These are phyloP conservation scores for Coenonympha glycerion DNA, from an alignment of 2,888 invertebrate genomes.

Conservation along the genomic window DNA sequence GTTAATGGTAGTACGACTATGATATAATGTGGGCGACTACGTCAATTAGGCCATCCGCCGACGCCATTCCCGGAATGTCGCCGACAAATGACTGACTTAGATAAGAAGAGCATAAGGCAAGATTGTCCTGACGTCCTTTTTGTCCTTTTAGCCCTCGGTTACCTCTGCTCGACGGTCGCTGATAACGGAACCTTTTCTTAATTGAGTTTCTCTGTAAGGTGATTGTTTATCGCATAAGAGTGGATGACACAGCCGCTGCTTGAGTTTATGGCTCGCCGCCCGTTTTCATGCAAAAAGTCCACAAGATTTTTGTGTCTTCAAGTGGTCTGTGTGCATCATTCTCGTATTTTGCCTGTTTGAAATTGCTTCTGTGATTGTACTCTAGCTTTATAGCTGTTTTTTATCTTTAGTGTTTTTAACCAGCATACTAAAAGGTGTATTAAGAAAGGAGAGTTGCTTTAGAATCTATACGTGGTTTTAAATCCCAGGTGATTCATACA, in stretches of 20 bases:
- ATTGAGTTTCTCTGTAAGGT: slow-evolving; percentile 68
- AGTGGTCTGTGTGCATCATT: neutral
- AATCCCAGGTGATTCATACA: no score
- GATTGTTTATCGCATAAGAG: slow-evolving; percentile 62
- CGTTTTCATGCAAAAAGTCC: slow-evolving; percentile 33
- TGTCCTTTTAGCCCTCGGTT: slow-evolving; percentile 40
- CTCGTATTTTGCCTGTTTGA: no score
- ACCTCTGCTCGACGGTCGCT: slow-evolving; percentile 15
- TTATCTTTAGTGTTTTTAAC: no score
- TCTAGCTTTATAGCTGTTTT: no score
- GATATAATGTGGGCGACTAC: slow-evolving; percentile 71
- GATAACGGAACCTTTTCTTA: slow-evolving; percentile 63
- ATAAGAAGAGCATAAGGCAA: slow-evolving; percentile 57
- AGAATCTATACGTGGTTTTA: no score
- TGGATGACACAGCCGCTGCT: slow-evolving; percentile 42
- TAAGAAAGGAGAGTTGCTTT: no score
- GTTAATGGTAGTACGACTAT: slow-evolving; percentile 67
- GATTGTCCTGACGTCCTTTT: slow-evolving; percentile 46
- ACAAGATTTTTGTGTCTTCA: neutral
- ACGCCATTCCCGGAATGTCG: slow-evolving; percentile 72
- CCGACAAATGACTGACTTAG: slow-evolving; percentile 73
- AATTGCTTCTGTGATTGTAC: no score
- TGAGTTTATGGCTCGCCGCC: slow-evolving; percentile 55
- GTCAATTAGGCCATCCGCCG: slow-evolving; percentile 68
- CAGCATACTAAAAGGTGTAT: no score